phyloP scores from a whole-genome alignment of 2,888 invertebrate species.

The Phalangium opilio region DNA sequence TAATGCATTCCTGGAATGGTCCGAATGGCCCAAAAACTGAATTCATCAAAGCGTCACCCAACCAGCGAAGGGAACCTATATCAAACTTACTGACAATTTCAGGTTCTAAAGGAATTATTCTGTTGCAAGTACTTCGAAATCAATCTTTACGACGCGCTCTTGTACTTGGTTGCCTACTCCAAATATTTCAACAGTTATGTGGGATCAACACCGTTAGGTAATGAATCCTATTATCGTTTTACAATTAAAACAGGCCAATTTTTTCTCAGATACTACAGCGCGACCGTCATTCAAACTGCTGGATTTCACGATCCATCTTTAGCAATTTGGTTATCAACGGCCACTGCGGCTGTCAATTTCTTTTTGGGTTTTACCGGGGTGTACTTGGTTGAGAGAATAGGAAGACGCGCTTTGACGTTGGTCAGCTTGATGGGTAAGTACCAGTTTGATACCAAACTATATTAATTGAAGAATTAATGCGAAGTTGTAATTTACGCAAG shows the following conservation, averaged over 20 bases:
- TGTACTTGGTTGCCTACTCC: conserved; percentile 36
- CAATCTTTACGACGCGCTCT: conserved; percentile 32
- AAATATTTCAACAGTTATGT: conserved; percentile 38
- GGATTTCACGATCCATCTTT: conserved; percentile 30
- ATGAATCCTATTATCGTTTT: no score
- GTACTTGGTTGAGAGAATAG: conserved; percentile 35
- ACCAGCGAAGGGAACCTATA: no score
- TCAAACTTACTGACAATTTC: no score
- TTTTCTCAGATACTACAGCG: conserved; percentile 37
- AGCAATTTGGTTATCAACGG: conserved; percentile 37
- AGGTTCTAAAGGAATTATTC: conserved; percentile 5
- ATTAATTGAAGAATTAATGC: no score
- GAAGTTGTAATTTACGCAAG: no score
- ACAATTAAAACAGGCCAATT: no score
- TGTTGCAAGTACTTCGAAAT: conserved; percentile 27
- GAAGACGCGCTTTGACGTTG: conserved; percentile 30
- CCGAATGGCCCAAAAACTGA: no score
- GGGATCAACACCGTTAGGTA: conserved; percentile 39
- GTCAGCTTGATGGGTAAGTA: conserved; percentile 27
- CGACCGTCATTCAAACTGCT: conserved; percentile 36
- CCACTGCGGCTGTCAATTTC: conserved; percentile 34
- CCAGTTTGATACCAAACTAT: no score
- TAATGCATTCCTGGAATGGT: no score
- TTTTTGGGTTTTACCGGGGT: conserved; percentile 36
- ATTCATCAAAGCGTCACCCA: no score